A percentile compares a stretch with the other conserved stretches of the same genome.
phyloP scores from a whole-genome alignment of 2,888 invertebrate species.

The Limenitis camilla region DNA sequence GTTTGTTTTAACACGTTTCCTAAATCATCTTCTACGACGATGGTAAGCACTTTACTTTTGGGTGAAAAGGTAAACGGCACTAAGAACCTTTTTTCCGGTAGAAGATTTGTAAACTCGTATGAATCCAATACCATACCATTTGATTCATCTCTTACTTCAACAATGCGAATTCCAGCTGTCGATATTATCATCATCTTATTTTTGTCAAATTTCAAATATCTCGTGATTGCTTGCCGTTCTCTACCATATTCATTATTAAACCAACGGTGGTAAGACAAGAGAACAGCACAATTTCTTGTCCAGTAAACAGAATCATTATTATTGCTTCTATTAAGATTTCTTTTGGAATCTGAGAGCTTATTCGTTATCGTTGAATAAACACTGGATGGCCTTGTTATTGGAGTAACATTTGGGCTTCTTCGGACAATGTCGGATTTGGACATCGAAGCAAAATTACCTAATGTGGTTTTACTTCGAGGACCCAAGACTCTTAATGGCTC shows the following conservation, averaged over 20 bases:
- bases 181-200: constrained; percentile 77
- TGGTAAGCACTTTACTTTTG: constrained; percentile 66
- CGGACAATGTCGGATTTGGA: constrained; percentile 61
- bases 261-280: constrained; percentile 79
- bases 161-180: constrained; percentile 77
- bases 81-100: constrained; percentile 74
- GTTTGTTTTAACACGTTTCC: constrained; percentile 80
- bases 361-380: constrained; percentile 67
- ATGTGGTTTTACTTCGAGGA: constrained; percentile 68
- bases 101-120: constrained; percentile 76
- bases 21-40: constrained; percentile 79
- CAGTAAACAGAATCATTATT: constrained; percentile 75
- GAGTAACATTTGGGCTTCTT: constrained; percentile 67
- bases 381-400: constrained; percentile 69
- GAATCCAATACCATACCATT: constrained; percentile 77
- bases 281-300: constrained; percentile 78
- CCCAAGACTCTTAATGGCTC: constrained; percentile 67
- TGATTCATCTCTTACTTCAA: constrained; percentile 77
- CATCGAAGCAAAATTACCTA: constrained; percentile 70
- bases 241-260: constrained; percentile 70
- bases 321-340: constrained; percentile 54
- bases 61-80: constrained; percentile 70
- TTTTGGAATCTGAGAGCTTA: constrained; percentile 61
- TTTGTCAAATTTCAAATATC: constrained; percentile 70
- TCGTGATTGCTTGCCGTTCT: constrained; percentile 69